Conservation (phyloP, 2,888 invertebrate species). For the Syritta pipiens region DNA sequence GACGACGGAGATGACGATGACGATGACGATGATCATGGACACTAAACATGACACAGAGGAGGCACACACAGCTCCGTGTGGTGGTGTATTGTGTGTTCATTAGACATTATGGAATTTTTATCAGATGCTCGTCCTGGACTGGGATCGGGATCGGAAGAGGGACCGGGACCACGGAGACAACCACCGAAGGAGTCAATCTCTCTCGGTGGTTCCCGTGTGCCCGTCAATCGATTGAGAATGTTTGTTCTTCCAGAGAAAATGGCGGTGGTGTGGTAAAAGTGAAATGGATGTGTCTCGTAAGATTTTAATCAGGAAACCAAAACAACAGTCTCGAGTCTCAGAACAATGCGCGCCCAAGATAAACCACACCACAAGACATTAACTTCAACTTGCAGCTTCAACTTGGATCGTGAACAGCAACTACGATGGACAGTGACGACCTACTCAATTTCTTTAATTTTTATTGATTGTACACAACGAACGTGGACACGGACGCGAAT, state of each 20-base stretch:
- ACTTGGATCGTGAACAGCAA: no score
- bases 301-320: constrained; percentile 59
- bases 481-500: constrained; percentile 5
- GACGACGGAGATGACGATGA: background rate
- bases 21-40: constrained; percentile 57
- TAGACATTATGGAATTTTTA: constrained; percentile 70
- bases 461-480: constrained; percentile 63
- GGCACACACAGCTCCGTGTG: background rate
- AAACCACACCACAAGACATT: constrained; percentile 5
- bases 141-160: background rate
- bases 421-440: constrained; percentile 62
- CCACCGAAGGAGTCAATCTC: constrained; percentile 48
- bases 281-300: constrained; percentile 60
- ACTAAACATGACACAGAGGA: constrained; percentile 61
- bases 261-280: constrained; percentile 34
- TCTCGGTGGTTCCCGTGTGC: constrained; percentile 10
- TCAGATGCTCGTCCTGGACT: constrained; percentile 48
- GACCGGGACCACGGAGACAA: constrained; percentile 11
- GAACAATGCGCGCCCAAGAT: constrained; percentile 12
- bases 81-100: constrained; percentile 66
- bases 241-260: constrained; percentile 22
- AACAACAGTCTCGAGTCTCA: no score
- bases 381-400: background rate
- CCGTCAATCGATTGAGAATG: constrained; percentile 47
- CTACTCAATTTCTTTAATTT: constrained; percentile 68